Evolutionary conservation across 2,888 invertebrate species (phyloP).

Genomic region (Lepeophtheirus nordmannii): DNA sequence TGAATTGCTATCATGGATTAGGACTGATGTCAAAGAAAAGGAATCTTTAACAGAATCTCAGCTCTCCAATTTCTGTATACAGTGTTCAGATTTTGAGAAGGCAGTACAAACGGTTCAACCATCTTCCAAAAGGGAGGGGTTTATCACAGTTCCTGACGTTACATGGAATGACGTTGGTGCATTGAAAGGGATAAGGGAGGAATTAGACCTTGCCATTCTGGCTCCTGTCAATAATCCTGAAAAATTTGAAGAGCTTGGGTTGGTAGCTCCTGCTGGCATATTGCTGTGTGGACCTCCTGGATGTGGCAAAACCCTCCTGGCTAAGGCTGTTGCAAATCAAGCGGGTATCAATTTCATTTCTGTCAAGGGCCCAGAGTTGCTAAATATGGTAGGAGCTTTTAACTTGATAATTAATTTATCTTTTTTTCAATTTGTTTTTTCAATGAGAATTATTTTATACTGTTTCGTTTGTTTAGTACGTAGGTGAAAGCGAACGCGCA

Average conservation of each 20-base stretch:
- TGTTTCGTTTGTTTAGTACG: constrained; percentile 49
- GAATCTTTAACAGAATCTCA: not conserved
- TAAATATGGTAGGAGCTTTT: constrained; percentile 64
- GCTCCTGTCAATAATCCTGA: constrained; percentile 78
- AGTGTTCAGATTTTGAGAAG: constrained; percentile 1
- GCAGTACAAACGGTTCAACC: constrained; percentile 55
- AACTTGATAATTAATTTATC: not conserved
- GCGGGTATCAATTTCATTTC: constrained; percentile 97
- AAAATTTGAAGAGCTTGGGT: constrained; percentile 57
- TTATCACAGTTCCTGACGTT: constrained; percentile 90
- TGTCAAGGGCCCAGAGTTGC: constrained; percentile 91
- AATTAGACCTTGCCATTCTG: constrained; percentile 34
- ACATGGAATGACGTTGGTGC: constrained; percentile 96
- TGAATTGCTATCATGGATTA: constrained; percentile 46
- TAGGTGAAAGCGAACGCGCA: constrained; percentile 93
- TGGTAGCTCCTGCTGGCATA: constrained; percentile 70
- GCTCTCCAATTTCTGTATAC: not conserved
- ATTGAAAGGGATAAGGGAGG: constrained; percentile 49
- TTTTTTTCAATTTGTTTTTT: not conserved
- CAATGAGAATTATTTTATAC: constrained; percentile 3
- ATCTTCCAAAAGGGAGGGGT: constrained; percentile 87
- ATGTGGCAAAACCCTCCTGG: constrained; percentile 67
- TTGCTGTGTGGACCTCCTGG: constrained; percentile 88
- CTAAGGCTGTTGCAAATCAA: constrained; percentile 96
- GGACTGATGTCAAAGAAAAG: not conserved